Evolutionary conservation across 2,888 invertebrate species (phyloP).

Genomic region (Perizoma flavofasciatum): DNA sequence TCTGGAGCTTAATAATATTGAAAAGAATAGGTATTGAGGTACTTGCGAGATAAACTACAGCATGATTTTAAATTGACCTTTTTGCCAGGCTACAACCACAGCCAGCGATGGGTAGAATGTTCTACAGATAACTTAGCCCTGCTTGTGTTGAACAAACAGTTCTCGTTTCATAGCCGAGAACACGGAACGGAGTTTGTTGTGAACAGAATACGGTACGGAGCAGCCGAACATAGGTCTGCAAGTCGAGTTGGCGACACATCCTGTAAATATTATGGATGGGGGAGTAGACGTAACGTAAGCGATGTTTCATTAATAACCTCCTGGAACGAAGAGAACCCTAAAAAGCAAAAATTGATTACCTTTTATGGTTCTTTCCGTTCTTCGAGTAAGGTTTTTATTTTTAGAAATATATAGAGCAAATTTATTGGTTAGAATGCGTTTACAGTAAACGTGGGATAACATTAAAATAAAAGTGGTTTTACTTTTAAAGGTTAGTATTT

Average conservation of each 20-base stretch:
- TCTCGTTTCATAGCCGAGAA: conserved; percentile 58
- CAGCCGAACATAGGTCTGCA: conserved; percentile 9
- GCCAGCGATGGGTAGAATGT: conserved; percentile 56
- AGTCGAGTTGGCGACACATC: conserved; percentile 28
- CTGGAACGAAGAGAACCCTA: neutral
- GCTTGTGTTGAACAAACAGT: conserved; percentile 59
- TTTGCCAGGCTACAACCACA: conserved; percentile 60
- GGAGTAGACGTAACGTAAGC: conserved; percentile 72
- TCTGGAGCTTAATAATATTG: no score
- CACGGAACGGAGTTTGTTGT: conserved; percentile 53
- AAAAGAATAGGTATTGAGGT: no score
- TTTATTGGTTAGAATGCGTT: no score
- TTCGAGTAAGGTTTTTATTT: no score
- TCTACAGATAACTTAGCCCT: conserved; percentile 63
- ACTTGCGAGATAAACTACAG: no score
- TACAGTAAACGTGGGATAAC: no score
- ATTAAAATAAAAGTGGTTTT: no score
- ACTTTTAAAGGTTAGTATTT: no score
- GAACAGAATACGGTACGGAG: conserved; percentile 67
- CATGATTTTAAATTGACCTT: neutral
- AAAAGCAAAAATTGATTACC: no score
- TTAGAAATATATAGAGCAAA: no score
- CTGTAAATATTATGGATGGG: conserved; percentile 68
- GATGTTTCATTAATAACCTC: neutral
- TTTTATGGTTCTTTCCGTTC: no score